phyloP scores from a whole-genome alignment of 1,140 invertebrate species.

The Drosophila ironensis region DNA sequence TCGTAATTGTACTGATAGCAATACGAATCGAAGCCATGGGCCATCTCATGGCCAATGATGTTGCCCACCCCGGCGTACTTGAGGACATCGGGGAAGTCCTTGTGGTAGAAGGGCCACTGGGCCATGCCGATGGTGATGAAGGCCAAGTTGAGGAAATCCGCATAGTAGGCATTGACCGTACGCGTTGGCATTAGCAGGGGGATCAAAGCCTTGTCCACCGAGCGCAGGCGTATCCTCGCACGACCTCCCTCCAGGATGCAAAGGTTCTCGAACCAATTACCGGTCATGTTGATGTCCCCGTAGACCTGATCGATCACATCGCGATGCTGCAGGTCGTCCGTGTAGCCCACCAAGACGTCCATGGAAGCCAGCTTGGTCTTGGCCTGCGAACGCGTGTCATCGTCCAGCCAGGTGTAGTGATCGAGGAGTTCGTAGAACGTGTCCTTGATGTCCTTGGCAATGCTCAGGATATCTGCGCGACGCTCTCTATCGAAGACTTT shows the following conservation, averaged over 20 bases:
- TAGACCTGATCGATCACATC: conserved; percentile 56
- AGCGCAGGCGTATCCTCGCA: conserved; percentile 44
- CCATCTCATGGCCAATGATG: conserved; percentile 88
- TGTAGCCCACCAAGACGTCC: conserved; percentile 72
- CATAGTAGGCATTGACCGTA: conserved; percentile 74
- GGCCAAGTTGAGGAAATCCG: conserved; percentile 69
- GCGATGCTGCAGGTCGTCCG: conserved; percentile 64
- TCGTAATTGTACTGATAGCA: conserved; percentile 91
- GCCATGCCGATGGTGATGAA: conserved; percentile 80
- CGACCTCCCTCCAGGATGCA: conserved; percentile 45
- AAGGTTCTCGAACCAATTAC: conserved; percentile 59
- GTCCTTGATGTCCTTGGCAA: conserved; percentile 58
- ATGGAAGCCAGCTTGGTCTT: conserved; percentile 65
- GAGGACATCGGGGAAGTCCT: conserved; percentile 54
- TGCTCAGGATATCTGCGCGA: conserved; percentile 53
- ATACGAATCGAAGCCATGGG: conserved; percentile 86
- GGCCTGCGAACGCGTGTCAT: conserved; percentile 65
- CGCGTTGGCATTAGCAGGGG: conserved; percentile 63
- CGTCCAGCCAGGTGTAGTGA: conserved; percentile 68
- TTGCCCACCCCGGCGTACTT: conserved; percentile 86
- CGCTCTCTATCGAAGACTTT: conserved; percentile 55
- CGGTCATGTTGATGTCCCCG: conserved; percentile 42
- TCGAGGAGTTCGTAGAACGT: conserved; percentile 66
- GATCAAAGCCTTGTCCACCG: conserved; percentile 67
- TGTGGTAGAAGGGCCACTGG: conserved; percentile 71